phyloP scores from a whole-genome alignment of 2,113 vertebrate genomes.

The Eidolon helvum region DNA sequence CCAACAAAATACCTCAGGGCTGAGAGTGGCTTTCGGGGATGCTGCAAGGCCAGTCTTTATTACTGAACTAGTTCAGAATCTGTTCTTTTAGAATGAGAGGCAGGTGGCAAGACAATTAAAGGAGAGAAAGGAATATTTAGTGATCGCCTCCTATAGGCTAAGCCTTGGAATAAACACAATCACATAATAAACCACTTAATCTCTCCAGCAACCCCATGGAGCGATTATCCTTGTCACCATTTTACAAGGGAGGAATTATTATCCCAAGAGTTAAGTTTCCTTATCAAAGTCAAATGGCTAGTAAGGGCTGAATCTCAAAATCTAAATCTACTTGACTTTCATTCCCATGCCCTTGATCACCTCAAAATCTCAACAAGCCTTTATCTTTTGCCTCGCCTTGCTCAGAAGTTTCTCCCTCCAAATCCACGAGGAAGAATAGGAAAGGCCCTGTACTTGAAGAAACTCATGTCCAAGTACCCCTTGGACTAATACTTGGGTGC shows the following conservation, averaged over 20 bases:
- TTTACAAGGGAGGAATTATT: not conserved
- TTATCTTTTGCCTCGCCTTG: not conserved
- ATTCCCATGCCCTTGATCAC: not conserved
- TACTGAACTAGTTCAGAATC: not conserved
- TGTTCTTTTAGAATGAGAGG: not conserved
- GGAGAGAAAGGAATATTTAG: not conserved
- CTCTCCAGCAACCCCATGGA: not conserved
- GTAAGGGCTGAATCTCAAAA: not conserved
- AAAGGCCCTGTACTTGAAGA: not conserved
- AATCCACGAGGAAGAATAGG: not conserved
- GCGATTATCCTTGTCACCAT: not conserved
- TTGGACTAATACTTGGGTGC: fast-evolving
- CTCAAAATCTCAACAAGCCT: not conserved
- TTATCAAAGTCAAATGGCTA: not conserved
- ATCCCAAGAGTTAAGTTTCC: not conserved
- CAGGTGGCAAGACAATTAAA: not conserved
- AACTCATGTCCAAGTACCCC: not conserved
- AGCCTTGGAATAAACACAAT: not conserved
- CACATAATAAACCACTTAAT: not conserved
- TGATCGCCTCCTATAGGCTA: not conserved
- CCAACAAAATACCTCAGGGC: not conserved
- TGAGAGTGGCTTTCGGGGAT: not conserved
- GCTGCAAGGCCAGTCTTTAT: not conserved
- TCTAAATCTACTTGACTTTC: not conserved
- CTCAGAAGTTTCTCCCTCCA: not conserved